These are phyloP conservation scores for Paratilapia polleni DNA, from an alignment of 2,113 vertebrate species.

Conservation along the genomic window DNA sequence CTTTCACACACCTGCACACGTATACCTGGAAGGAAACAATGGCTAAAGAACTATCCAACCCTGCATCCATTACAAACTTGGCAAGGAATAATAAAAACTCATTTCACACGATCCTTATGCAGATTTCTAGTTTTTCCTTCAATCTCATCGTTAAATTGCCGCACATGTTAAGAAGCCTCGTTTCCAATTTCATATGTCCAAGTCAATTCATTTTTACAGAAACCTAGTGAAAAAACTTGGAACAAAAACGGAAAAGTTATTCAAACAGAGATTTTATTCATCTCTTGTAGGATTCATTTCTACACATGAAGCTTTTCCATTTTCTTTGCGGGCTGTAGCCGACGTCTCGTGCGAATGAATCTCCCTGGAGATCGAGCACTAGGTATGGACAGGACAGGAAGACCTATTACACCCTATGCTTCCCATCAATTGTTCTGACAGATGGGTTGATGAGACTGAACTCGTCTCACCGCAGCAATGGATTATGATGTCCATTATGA, in stretches of 20 bases:
- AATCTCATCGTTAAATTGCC: background rate
- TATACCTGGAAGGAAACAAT: background rate
- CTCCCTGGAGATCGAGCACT: conserved; percentile 44
- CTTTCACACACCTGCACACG: background rate
- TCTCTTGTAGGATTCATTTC: conserved; percentile 28
- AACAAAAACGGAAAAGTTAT: background rate
- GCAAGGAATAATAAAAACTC: background rate
- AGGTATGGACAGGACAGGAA: conserved; percentile 40
- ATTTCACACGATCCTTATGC: background rate
- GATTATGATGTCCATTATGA: conserved; percentile 49
- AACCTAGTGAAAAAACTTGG: background rate
- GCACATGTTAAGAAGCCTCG: background rate
- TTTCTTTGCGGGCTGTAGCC: conserved; percentile 3
- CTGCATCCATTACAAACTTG: background rate
- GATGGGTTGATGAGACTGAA: conserved; percentile 33
- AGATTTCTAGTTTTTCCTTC: background rate
- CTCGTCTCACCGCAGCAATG: conserved; percentile 11
- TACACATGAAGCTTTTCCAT: conserved; percentile 27
- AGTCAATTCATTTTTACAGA: background rate
- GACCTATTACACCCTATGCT: conserved; percentile 56
- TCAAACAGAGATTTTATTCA: background rate
- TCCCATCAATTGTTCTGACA: conserved; percentile 63
- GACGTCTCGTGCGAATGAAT: conserved; percentile 43
- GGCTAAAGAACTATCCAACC: background rate
- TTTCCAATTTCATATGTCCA: background rate